phyloP scores from a whole-genome alignment of 2,113 vertebrate species.

The Columba janthina region DNA sequence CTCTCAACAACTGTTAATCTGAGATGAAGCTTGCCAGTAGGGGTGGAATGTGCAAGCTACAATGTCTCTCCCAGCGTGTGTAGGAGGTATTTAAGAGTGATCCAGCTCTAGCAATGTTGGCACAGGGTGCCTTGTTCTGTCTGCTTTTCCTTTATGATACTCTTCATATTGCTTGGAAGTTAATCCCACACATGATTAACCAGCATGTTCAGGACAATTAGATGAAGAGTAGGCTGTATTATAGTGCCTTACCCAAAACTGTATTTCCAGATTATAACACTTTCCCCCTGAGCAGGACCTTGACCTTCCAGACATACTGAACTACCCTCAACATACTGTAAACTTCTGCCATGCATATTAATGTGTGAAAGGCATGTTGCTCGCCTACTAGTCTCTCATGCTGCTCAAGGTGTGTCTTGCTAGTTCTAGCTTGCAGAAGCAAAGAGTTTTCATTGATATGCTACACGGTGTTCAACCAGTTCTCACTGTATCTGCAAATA shows the following conservation, averaged over 20 bases:
- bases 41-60: not conserved
- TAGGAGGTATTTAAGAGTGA: slow-evolving; percentile 4
- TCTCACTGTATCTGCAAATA: slow-evolving; percentile 35
- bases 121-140: not conserved
- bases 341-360: slow-evolving; percentile 12
- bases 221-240: not conserved
- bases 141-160: slow-evolving; percentile 11
- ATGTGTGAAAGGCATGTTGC: not conserved
- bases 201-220: not conserved
- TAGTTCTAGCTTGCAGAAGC: slow-evolving; percentile 52
- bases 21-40: not conserved
- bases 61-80: not conserved
- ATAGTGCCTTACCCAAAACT: not conserved
- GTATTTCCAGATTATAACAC: not conserved
- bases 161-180: slow-evolving; percentile 25
- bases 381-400: slow-evolving; percentile 60
- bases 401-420: slow-evolving; percentile 51
- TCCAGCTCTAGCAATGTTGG: not conserved
- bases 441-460: slow-evolving; percentile 53
- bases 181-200: not conserved
- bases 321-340: not conserved
- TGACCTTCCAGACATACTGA: not conserved
- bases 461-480: slow-evolving; percentile 31
- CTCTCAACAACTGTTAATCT: not conserved
- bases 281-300: not conserved